Conservation (phyloP, 2,113 vertebrate species). For the Serilophus lunatus region DNA sequence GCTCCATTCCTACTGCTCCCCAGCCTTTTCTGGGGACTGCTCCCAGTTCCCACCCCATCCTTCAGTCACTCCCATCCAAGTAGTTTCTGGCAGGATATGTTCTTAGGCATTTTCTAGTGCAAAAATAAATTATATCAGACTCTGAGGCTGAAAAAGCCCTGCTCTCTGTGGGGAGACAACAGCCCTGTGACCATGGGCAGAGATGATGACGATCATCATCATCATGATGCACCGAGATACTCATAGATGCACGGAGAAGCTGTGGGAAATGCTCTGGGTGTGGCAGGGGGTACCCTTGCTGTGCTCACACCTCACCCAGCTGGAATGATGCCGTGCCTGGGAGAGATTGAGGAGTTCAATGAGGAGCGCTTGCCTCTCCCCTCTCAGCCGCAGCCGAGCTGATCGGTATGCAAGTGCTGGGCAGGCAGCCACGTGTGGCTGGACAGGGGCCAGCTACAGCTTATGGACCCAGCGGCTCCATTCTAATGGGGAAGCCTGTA, state of each 20-base stretch:
- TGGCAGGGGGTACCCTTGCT: background rate
- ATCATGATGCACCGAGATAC: background rate
- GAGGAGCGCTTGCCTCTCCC: background rate
- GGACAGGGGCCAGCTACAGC: background rate
- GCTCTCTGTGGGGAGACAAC: background rate
- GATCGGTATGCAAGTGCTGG: slow-evolving; percentile 31
- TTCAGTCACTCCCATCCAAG: background rate
- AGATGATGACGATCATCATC: background rate
- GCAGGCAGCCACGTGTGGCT: slow-evolving; percentile 40
- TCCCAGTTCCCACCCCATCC: background rate
- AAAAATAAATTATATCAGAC: background rate
- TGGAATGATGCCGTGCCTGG: background rate
- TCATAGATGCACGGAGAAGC: background rate
- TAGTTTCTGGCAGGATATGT: background rate
- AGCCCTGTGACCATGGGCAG: background rate
- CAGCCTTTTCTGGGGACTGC: background rate
- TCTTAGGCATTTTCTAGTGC: background rate
- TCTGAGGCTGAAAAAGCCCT: background rate
- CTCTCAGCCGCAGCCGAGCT: background rate
- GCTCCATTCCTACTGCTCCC: background rate
- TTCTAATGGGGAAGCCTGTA: slow-evolving; percentile 39
- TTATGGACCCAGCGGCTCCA: background rate
- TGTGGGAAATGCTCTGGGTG: background rate
- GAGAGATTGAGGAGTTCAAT: background rate
- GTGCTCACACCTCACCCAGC: background rate